A percentile compares a stretch with the other conserved stretches of the same genome.
Evolutionary conservation across 2,888 invertebrate genomes (phyloP).

Genomic region (Conomelus anceps): DNA sequence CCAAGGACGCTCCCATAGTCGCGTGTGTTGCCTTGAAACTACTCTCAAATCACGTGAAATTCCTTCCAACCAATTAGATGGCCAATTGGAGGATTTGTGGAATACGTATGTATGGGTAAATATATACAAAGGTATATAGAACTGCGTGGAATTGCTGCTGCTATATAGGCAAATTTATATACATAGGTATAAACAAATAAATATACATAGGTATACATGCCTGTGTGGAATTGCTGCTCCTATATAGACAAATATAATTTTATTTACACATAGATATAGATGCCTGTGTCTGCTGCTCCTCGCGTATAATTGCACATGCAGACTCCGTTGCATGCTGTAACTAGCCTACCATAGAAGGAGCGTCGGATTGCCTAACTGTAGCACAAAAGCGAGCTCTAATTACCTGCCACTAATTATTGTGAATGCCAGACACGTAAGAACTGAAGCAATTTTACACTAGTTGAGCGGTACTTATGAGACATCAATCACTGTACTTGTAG

Average conservation of each 20-base stretch:
- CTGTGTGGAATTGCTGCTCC: too few species aligned
- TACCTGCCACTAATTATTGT: background rate
- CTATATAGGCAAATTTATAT: too few species aligned
- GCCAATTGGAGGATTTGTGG: background rate
- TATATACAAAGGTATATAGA: background rate
- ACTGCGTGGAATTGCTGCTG: background rate
- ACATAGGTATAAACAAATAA: too few species aligned
- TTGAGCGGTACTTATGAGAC: background rate
- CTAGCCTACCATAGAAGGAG: background rate
- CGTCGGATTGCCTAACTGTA: background rate
- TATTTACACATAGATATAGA: too few species aligned
- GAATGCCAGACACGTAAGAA: background rate
- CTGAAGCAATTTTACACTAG: background rate
- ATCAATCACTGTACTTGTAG: background rate
- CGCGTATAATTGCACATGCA: background rate
- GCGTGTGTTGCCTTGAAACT: background rate
- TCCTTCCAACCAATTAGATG: background rate
- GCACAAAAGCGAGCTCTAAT: background rate
- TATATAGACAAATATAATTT: too few species aligned
- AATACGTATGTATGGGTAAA: background rate
- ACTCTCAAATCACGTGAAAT: background rate
- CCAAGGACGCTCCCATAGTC: background rate
- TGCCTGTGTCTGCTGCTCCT: too few species aligned
- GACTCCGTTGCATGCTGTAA: background rate
- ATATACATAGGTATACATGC: too few species aligned